Evolutionary conservation across 35 echinoderm and acorn worm species (phyloP).

Genomic region (Lytechinus pictus): DNA sequence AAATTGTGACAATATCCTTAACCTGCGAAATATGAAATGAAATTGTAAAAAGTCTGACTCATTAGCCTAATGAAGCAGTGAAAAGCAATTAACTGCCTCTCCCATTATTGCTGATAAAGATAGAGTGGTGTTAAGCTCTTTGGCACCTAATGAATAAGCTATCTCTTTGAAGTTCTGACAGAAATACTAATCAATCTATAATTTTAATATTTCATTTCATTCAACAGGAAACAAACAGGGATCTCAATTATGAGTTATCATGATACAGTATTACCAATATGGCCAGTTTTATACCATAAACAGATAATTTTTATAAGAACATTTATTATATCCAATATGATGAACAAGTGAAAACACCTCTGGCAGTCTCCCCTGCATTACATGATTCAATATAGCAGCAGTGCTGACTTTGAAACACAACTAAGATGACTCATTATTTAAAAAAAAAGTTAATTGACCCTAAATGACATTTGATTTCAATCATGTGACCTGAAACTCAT

Average conservation of each 20-base stretch:
- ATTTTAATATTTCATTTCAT: not conserved
- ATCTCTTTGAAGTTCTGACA: not conserved
- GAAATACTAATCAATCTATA: not conserved
- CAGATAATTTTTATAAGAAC: not conserved
- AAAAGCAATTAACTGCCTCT: not conserved
- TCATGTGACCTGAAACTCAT: too few species aligned
- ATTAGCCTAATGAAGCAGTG: not conserved
- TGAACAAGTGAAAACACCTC: not conserved
- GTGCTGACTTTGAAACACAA: too few species aligned
- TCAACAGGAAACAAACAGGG: not conserved
- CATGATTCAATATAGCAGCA: too few species aligned
- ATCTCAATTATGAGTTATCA: not conserved
- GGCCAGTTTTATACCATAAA: not conserved
- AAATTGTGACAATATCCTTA: too few species aligned
- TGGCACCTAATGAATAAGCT: not conserved
- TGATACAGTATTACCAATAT: not conserved
- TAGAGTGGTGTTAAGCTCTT: not conserved
- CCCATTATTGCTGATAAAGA: not conserved
- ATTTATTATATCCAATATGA: not conserved
- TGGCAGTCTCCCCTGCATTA: too few species aligned
- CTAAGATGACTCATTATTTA: too few species aligned
- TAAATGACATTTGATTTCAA: too few species aligned
- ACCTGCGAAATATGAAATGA: too few species aligned
- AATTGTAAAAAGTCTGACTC: not conserved
- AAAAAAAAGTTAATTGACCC: too few species aligned